Conservation (phyloP, 1,140 invertebrate species). For the Lordiphosa mommai region DNA sequence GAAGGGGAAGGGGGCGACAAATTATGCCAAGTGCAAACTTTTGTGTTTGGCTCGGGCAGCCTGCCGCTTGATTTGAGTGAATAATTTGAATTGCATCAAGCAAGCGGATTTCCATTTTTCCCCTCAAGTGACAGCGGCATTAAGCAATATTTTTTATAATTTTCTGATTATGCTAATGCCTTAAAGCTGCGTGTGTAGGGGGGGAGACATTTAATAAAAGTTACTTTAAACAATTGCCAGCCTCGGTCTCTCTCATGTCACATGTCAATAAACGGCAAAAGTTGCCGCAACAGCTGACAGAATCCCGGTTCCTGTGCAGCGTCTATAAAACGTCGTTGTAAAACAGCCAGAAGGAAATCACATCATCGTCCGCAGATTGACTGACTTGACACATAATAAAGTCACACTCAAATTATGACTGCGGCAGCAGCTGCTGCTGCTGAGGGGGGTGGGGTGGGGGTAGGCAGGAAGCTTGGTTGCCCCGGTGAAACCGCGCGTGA, state of each 20-base stretch:
- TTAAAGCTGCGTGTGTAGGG: constrained; percentile 38
- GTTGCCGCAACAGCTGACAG: constrained; percentile 33
- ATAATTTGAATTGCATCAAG: constrained; percentile 74
- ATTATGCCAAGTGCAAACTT: constrained; percentile 75
- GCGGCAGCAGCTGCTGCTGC: constrained; percentile 38
- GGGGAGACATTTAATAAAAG: constrained; percentile 26
- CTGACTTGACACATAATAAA: constrained; percentile 75
- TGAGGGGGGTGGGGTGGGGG: constrained; percentile 8
- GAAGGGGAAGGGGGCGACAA: constrained; percentile 27
- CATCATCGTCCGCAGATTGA: constrained; percentile 68
- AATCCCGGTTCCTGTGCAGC: not conserved
- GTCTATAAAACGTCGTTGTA: constrained; percentile 33
- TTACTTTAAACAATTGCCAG: constrained; percentile 30
- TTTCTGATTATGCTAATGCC: constrained; percentile 57
- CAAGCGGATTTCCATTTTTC: constrained; percentile 46
- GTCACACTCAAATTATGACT: constrained; percentile 73
- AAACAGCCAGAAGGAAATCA: constrained; percentile 35
- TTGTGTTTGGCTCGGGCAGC: constrained; percentile 51
- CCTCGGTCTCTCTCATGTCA: constrained; percentile 18
- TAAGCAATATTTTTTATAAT: constrained; percentile 18
- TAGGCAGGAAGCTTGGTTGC: constrained; percentile 32
- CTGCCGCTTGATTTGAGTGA: constrained; percentile 70
- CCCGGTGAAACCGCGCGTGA: constrained; percentile 71
- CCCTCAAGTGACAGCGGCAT: constrained; percentile 46
- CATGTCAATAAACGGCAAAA: constrained; percentile 63